phyloP scores from a whole-genome alignment of 1,140 invertebrate species.

The Brachionus asplanchnoidis region DNA sequence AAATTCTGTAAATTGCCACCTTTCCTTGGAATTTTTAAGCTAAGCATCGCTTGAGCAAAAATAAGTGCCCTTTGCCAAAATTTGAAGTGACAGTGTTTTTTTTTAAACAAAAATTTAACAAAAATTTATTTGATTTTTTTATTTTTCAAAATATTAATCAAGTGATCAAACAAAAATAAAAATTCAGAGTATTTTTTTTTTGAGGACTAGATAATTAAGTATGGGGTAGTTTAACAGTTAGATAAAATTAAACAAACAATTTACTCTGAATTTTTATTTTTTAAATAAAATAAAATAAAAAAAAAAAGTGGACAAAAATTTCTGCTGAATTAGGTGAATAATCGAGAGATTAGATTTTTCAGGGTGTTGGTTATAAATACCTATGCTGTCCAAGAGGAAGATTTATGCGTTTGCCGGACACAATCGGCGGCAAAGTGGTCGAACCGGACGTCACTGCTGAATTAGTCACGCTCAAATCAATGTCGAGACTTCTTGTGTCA shows the following conservation, averaged over 20 bases:
- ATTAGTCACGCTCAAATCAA: not conserved
- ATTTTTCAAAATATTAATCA: not conserved
- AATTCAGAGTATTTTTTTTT: not conserved
- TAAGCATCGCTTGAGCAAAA: not conserved
- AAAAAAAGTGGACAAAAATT: not conserved
- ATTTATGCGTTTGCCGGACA: conserved; percentile 31
- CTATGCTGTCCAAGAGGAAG: conserved; percentile 40
- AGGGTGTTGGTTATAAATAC: conserved; percentile 31
- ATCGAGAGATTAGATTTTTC: not conserved
- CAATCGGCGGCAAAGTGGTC: conserved; percentile 15
- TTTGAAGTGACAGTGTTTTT: not conserved
- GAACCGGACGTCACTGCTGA: not conserved
- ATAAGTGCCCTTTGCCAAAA: not conserved
- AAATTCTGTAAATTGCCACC: not conserved
- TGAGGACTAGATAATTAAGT: not conserved
- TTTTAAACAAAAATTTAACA: not conserved
- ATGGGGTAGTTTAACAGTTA: not conserved
- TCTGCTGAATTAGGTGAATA: not conserved
- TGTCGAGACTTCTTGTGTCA: not conserved
- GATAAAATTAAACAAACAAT: not conserved
- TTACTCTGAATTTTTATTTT: conserved; percentile 28
- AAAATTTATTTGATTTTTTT: not conserved
- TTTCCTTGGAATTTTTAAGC: not conserved
- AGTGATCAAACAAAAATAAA: not conserved
- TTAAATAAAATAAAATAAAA: not conserved